A percentile compares a stretch with the other conserved stretches of the same genome.
Evolutionary conservation across 2,113 vertebrate genomes (phyloP).

Genomic region (Pagrus major): DNA sequence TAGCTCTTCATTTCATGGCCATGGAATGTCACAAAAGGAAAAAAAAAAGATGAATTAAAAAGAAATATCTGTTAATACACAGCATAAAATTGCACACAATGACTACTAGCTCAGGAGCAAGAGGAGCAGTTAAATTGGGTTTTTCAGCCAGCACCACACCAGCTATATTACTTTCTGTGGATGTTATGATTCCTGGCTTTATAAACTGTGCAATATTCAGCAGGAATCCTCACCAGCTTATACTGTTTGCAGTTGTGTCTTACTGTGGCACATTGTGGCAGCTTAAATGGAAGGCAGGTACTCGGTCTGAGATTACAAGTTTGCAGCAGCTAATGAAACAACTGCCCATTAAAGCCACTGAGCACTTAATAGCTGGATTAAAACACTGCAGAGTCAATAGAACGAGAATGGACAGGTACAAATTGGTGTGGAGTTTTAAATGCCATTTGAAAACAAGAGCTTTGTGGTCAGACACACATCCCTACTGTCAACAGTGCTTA

Average conservation of each 20-base stretch:
- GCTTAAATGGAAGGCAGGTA: neutral
- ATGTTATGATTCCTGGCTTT: neutral
- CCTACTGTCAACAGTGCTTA: neutral
- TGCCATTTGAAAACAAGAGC: neutral
- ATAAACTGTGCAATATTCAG: neutral
- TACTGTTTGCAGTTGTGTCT: neutral
- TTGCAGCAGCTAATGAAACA: constrained; percentile 28
- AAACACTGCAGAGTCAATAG: constrained; percentile 17
- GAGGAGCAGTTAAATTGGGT: neutral
- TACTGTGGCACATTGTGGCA: neutral
- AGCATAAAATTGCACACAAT: neutral
- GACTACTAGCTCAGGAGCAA: neutral
- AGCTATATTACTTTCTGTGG: neutral
- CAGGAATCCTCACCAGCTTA: neutral
- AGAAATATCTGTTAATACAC: neutral
- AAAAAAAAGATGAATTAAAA: neutral
- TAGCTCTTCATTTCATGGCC: neutral
- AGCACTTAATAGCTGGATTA: constrained; percentile 20
- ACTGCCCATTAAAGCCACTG: constrained; percentile 4
- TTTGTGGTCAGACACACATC: neutral
- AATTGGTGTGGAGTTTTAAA: constrained; percentile 9
- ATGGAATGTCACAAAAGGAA: neutral
- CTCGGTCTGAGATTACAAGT: neutral
- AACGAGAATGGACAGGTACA: constrained; percentile 26
- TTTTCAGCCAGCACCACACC: neutral